Evolutionary conservation across 2,888 invertebrate genomes (phyloP), one percentile per base, ranked within the genome.

Genomic region (Cremastobaeus sp.): DNA sequence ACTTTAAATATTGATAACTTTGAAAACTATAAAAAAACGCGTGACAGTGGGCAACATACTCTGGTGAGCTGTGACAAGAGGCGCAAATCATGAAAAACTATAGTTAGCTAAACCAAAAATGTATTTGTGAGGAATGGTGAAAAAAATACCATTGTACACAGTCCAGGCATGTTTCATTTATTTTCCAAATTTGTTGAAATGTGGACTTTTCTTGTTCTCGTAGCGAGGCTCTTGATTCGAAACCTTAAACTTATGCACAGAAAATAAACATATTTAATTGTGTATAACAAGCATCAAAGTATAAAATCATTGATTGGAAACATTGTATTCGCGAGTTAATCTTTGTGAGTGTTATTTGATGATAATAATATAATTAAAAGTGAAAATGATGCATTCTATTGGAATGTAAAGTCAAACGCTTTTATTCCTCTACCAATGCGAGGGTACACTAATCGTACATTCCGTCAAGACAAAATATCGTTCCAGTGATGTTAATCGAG

Each of bases 141-240:
- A 5, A 18, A 30, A n/a, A 41, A 41, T 47, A 45, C 18, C n/a
- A 39, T 32, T 15, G 14, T 70, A 69, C 74, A 70, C 64, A 65
- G 60, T 74, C 65, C 74, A 74, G 74, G 57, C 71, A 65, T 71
- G 74, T 74, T 76, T 74, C 48, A 55, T 76, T 76, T 74, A 74
- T 75, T 75, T 73, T 71, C 32, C 64, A 64, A 55, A 35, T 76
- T 60, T 70, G 57, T 69, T 69, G 72, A 74, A 76, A 76, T 69
- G 68, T 74, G 72, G 74, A 76, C 74, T 69, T 62, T 50, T 55
- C 57, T 69, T 59, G 71, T 71, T 71, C 71, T 60, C 55, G 62
- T 41, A 69, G 68, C 65, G 64, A 71, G 74, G 74, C 60, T 76
- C 34, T 64, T 60, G 60, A 54, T 74, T 74, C 15, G 39, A 74